Evolutionary conservation across 2,888 invertebrate species (phyloP).

Genomic region (Cactoblastis cactorum): DNA sequence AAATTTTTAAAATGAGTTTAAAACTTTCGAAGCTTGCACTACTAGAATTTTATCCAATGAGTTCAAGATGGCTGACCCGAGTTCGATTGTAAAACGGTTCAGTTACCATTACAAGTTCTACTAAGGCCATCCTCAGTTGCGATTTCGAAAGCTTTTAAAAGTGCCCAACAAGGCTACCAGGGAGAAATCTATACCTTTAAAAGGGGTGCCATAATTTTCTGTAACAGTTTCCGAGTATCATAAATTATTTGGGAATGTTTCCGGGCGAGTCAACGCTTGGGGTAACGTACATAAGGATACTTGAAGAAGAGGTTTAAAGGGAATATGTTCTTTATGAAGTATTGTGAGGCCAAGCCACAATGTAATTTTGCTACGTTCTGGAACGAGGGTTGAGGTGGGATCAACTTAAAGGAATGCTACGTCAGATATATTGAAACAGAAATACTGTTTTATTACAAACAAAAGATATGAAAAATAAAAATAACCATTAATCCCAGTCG

Average conservation of each 20-base stretch:
- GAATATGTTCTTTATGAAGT: not conserved
- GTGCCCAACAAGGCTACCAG: constrained; percentile 33
- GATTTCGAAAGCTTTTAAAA: constrained; percentile 47
- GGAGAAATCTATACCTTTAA: constrained; percentile 40
- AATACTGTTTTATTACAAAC: too few relatives aligned
- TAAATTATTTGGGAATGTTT: constrained; percentile 37
- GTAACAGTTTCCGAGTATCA: constrained; percentile 47
- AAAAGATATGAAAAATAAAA: too few relatives aligned
- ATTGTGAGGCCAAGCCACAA: not conserved
- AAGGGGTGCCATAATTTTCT: constrained; percentile 45
- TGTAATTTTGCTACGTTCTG: not conserved
- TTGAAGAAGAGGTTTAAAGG: not conserved
- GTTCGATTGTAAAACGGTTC: constrained; percentile 11
- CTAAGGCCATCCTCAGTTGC: constrained; percentile 19
- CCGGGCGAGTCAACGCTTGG: constrained; percentile 10
- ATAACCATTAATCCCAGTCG: too few relatives aligned
- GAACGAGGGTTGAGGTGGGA: too few relatives aligned
- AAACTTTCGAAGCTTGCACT: not conserved
- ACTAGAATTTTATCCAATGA: constrained; percentile 8
- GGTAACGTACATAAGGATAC: constrained; percentile 10
- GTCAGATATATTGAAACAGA: too few relatives aligned
- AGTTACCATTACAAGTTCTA: constrained; percentile 11
- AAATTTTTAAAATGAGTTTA: constrained; percentile 6
- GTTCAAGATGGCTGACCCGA: constrained; percentile 9
- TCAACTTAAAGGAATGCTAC: too few relatives aligned